A percentile compares a stretch with the other conserved stretches of the same genome.
These are phyloP conservation scores for Volucella inanis DNA, from an alignment of 2,888 invertebrate genomes.

Conservation along the genomic window DNA sequence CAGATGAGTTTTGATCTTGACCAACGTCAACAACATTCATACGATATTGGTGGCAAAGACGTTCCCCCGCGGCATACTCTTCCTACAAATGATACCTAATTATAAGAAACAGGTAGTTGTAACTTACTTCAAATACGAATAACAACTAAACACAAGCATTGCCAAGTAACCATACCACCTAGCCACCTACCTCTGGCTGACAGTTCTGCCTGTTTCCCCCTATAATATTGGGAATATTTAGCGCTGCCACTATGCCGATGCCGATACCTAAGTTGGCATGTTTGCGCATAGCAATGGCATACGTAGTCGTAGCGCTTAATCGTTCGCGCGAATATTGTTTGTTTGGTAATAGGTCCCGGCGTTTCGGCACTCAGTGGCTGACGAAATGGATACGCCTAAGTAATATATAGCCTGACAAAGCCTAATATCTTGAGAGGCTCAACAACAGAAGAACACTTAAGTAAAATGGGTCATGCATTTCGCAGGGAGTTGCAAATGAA, in stretches of 20 bases:
- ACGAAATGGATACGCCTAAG: slow-evolving; percentile 50
- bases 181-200: too few species aligned
- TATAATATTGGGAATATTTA: slow-evolving; percentile 15
- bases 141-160: slow-evolving; percentile 44
- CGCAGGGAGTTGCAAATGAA: slow-evolving; percentile 35
- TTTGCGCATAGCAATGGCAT: slow-evolving; percentile 50
- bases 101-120: slow-evolving; percentile 63
- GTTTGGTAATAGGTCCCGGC: slow-evolving; percentile 58
- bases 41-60: slow-evolving; percentile 47
- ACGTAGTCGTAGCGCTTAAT: not conserved
- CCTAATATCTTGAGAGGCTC: slow-evolving; percentile 34
- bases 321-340: slow-evolving; percentile 58
- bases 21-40: slow-evolving; percentile 52
- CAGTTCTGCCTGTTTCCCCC: not conserved
- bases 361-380: slow-evolving; percentile 46
- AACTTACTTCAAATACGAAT: slow-evolving; percentile 69
- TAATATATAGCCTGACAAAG: slow-evolving; percentile 36
- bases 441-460: slow-evolving; percentile 37
- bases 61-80: slow-evolving; percentile 27
- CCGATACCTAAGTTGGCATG: slow-evolving; percentile 23
- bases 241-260: slow-evolving; percentile 5
- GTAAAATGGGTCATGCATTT: slow-evolving; percentile 66
- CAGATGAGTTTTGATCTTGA: slow-evolving; percentile 46
- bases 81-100: slow-evolving; percentile 65
- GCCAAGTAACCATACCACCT: not conserved